Conservation (phyloP, 2,113 vertebrate genomes). For the Oceanites oceanicus region DNA sequence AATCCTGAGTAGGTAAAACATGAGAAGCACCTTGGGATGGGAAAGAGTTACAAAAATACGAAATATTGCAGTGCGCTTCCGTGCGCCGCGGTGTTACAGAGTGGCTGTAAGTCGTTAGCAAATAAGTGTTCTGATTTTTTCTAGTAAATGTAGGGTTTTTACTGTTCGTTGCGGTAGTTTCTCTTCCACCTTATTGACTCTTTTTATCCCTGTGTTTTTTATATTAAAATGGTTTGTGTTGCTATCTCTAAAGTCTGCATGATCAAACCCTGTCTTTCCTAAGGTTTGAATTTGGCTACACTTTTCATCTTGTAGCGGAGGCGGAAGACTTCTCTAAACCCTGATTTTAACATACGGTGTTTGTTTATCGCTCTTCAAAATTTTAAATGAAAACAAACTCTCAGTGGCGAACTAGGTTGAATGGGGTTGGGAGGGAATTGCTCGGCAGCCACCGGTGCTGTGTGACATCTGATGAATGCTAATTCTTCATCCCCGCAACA, state of each 20-base stretch:
- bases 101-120: neutral
- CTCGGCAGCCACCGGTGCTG: neutral
- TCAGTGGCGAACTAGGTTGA: neutral
- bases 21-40: conserved; percentile 55
- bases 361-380: neutral
- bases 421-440: neutral
- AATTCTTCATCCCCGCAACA: conserved; percentile 23
- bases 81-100: fast-evolving
- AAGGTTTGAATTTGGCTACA: neutral
- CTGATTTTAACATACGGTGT: neutral
- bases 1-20: conserved; percentile 43
- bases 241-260: neutral
- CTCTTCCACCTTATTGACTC: neutral
- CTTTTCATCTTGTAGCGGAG: neutral
- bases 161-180: neutral
- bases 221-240: neutral
- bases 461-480: neutral
- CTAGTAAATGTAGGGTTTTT: neutral
- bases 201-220: neutral
- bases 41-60: conserved; percentile 32
- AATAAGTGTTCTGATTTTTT: neutral
- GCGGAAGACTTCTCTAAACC: neutral
- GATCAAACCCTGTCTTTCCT: neutral
- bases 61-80: neutral
- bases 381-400: neutral